Percentiles rank a stretch among this genome's conserved stretches.
These are phyloP conservation scores for Excalfactoria chinensis DNA, from an alignment of 2,113 vertebrate genomes.

Conservation along the genomic window DNA sequence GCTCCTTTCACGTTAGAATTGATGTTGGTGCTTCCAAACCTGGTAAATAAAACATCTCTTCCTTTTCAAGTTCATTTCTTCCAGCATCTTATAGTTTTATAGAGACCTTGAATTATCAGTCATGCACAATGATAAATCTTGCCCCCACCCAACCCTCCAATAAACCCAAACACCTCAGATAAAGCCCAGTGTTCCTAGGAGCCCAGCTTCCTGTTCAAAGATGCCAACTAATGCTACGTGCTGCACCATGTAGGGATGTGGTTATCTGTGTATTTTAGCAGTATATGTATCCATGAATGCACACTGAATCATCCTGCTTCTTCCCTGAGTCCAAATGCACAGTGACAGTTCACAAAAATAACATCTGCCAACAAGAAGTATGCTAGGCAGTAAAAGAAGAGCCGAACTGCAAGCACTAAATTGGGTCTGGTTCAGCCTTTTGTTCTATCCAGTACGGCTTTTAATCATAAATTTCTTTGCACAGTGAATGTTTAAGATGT, in stretches of 20 bases:
- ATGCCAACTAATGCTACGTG: not conserved
- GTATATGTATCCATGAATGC: not conserved
- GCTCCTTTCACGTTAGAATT: not conserved
- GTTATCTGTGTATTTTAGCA: slow-evolving; percentile 1
- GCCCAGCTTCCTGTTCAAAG: not conserved
- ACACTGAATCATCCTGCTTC: not conserved
- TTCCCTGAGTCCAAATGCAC: not conserved
- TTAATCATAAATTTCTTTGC: not conserved
- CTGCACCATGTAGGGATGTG: not conserved
- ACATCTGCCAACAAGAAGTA: not conserved
- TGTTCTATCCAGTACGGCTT: not conserved
- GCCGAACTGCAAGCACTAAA: not conserved
- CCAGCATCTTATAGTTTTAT: not conserved
- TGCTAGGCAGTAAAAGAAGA: not conserved
- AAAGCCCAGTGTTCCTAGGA: not conserved
- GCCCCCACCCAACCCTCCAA: not conserved
- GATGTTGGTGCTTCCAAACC: not conserved
- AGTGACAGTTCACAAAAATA: not conserved
- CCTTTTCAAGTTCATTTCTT: not conserved
- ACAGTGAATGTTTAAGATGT: not conserved
- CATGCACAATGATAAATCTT: not conserved
- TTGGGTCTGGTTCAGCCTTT: not conserved
- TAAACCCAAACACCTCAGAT: fast-evolving
- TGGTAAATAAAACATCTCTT: not conserved
- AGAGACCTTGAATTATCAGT: not conserved